phyloP scores from a whole-genome alignment of 92 coral and sea anemone genomes.

The Muricea muricata region DNA sequence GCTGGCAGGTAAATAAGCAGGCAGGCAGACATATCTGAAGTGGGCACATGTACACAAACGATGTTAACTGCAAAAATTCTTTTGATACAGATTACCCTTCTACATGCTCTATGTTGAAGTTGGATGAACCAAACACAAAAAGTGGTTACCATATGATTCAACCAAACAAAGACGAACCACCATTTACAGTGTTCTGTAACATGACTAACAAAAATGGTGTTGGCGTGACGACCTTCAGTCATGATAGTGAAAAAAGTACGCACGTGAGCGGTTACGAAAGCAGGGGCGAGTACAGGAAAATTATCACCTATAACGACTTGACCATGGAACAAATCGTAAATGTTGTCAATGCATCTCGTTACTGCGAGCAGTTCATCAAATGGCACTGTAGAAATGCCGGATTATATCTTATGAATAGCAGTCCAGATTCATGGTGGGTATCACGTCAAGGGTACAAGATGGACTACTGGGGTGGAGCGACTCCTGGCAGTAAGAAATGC shows the following conservation, averaged over 20 bases:
- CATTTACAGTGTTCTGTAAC: too few species aligned
- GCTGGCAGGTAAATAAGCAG: too few species aligned
- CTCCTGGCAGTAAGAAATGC: not conserved
- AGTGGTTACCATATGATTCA: too few species aligned
- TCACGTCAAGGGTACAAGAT: not conserved
- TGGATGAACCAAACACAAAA: not conserved
- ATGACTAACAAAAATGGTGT: not conserved
- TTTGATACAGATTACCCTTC: too few species aligned
- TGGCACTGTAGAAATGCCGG: not conserved
- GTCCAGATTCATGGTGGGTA: not conserved
- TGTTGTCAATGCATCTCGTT: not conserved
- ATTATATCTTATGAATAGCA: not conserved
- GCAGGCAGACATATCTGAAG: too few species aligned
- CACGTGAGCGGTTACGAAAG: not conserved
- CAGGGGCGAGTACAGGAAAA: not conserved
- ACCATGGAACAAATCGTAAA: not conserved
- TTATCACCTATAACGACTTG: not conserved
- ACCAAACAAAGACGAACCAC: too few species aligned
- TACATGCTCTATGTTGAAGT: too few species aligned
- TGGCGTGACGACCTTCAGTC: not conserved
- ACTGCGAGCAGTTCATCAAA: conserved; percentile 17
- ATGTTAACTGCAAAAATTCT: too few species aligned
- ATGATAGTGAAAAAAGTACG: conserved; percentile 12
- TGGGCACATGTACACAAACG: too few species aligned
- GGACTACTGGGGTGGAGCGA: conserved; percentile 20